Conservation (phyloP, 2,797 vertebrate genomes). For the Darevskia mixta region DNA sequence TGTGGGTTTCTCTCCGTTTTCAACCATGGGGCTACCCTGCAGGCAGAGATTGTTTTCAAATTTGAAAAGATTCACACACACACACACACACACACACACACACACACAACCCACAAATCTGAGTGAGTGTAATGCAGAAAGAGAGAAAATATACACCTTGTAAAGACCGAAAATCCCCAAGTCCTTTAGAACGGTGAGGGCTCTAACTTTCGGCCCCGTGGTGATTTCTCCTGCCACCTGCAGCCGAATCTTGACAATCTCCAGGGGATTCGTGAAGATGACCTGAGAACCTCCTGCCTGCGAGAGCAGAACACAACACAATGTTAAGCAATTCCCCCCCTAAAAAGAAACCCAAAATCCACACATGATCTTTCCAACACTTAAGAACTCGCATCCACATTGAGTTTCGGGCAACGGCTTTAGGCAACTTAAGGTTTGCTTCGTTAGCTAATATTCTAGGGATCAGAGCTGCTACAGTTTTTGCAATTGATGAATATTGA, state of each 20-base stretch:
- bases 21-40: slow-evolving; percentile 54
- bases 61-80: slow-evolving; percentile 21
- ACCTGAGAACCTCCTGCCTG: slow-evolving; percentile 98
- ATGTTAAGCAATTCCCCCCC: fast-evolving
- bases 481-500: not conserved
- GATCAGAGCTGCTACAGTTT: not conserved
- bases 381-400: not conserved
- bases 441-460: no score
- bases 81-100: not conserved
- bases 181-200: slow-evolving; percentile 92
- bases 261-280: slow-evolving; percentile 98
- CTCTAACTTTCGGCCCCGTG: slow-evolving; percentile 95
- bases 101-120: slow-evolving; percentile 17
- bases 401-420: not conserved
- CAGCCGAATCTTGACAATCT: slow-evolving; percentile 98
- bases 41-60: slow-evolving; percentile 66
- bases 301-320: slow-evolving; percentile 58
- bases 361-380: not conserved
- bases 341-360: not conserved
- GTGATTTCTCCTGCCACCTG: slow-evolving; percentile 99
- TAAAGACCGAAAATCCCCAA: slow-evolving; percentile 97
- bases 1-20: slow-evolving; percentile 66
- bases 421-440: not conserved
- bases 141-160: slow-evolving; percentile 84
- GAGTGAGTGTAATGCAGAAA: not conserved